These are phyloP conservation scores for Lanius collurio DNA, from an alignment of 2,113 vertebrate genomes.

Conservation along the genomic window DNA sequence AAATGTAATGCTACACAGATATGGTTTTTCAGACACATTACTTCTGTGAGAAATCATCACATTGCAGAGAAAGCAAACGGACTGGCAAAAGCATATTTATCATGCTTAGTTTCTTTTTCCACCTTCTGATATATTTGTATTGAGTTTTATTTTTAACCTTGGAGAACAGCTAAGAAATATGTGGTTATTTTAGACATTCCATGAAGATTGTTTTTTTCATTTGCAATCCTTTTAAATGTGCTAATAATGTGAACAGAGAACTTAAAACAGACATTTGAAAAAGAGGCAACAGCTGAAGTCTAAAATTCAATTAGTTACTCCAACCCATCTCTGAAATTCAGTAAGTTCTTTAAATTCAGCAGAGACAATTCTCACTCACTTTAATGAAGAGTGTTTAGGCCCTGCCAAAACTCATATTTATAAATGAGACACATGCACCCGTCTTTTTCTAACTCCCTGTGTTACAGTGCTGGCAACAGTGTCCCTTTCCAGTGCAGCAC, in stretches of 20 bases:
- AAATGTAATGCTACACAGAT: background rate
- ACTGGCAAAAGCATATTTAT: background rate
- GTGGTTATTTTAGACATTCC: background rate
- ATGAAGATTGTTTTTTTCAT: background rate
- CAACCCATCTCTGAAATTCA: background rate
- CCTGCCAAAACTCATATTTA: background rate
- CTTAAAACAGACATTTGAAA: background rate
- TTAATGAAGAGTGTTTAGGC: background rate
- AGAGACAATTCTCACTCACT: background rate
- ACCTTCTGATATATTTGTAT: background rate
- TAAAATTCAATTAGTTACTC: background rate
- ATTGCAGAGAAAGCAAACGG: background rate
- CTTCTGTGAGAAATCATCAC: conserved; percentile 45
- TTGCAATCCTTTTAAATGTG: background rate
- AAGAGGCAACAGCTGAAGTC: background rate
- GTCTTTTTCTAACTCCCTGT: background rate
- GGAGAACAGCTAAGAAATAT: background rate
- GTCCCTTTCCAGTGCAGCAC: background rate
- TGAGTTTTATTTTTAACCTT: background rate
- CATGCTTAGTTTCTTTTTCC: background rate
- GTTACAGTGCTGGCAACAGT: background rate
- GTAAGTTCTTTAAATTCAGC: background rate
- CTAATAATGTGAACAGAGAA: background rate
- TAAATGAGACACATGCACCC: background rate
- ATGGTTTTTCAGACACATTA: background rate